A percentile compares a stretch with the other conserved stretches of the same genome.
Evolutionary conservation across 1,140 invertebrate genomes (phyloP).

Genomic region (Parapsyche elsis): DNA sequence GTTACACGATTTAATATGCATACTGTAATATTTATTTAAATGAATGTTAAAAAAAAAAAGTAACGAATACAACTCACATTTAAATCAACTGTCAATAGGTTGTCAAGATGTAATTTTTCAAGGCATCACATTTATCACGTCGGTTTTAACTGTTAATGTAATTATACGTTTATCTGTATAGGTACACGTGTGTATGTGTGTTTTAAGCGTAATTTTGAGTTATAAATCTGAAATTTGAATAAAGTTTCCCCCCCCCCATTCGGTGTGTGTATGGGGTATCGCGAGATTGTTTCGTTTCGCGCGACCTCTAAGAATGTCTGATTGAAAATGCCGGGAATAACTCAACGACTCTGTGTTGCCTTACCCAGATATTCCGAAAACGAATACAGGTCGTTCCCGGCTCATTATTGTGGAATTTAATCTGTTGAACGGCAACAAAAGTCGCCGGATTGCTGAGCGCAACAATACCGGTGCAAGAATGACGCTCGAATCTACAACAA

Average conservation of each 20-base stretch:
- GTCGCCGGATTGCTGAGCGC: not conserved
- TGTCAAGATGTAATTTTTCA: constrained; percentile 27
- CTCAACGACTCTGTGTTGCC: constrained; percentile 36
- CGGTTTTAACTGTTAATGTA: not conserved
- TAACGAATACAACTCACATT: no score
- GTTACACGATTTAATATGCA: no score
- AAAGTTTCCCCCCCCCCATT: no score
- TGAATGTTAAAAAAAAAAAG: not conserved
- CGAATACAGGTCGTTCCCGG: constrained; percentile 34
- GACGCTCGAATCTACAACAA: not conserved
- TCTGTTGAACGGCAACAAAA: not conserved
- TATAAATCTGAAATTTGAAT: constrained; percentile 18
- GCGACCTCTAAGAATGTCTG: constrained; percentile 46
- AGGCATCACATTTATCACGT: not conserved
- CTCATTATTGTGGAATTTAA: constrained; percentile 42
- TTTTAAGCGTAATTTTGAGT: constrained; percentile 6
- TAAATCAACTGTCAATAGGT: constrained; percentile 17
- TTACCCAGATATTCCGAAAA: constrained; percentile 12
- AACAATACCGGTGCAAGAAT: constrained; percentile 14
- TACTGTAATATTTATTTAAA: not conserved
- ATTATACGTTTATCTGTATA: not conserved
- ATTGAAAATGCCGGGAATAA: constrained; percentile 46
- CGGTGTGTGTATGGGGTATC: no score
- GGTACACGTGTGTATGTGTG: not conserved
- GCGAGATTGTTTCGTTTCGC: constrained; percentile 45